Evolutionary conservation across 2,113 vertebrate species (phyloP).

Genomic region (Colistium nudipinnis): DNA sequence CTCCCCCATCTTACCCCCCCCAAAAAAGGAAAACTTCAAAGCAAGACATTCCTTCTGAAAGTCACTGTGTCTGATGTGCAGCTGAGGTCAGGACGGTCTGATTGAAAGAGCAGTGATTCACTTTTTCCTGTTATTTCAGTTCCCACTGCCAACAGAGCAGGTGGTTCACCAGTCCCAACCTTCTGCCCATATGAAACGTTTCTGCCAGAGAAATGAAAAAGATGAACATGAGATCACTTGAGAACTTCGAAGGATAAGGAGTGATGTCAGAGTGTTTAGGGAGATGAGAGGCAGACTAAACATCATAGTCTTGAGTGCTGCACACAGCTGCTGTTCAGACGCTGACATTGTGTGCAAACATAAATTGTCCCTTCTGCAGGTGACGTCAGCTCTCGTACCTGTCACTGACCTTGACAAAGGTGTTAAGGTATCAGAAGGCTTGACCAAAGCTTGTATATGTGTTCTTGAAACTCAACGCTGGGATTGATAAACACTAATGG

Average conservation of each 20-base stretch:
- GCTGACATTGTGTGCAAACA: conserved; percentile 25
- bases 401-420: conserved; percentile 37
- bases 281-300: conserved; percentile 48
- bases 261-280: conserved; percentile 30
- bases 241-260: background rate
- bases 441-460: background rate
- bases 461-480: background rate
- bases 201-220: conserved; percentile 8
- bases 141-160: conserved; percentile 12
- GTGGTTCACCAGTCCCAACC: conserved; percentile 8
- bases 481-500: background rate
- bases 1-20: background rate
- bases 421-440: background rate
- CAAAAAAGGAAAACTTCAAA: conserved; percentile 53
- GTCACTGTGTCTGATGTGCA: conserved; percentile 58
- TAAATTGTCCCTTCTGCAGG: conserved; percentile 22
- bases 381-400: conserved; percentile 29
- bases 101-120: conserved; percentile 49
- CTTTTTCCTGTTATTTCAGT: conserved; percentile 53
- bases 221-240: conserved; percentile 4
- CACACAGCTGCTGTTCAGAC: conserved; percentile 14
- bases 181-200: conserved; percentile 25
- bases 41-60: conserved; percentile 57
- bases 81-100: conserved; percentile 64
- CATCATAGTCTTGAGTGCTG: conserved; percentile 28